Evolutionary conservation across 2,888 invertebrate genomes (phyloP), one percentile per base, ranked within the genome.

Genomic region (Mesorhabditis sp.): DNA sequence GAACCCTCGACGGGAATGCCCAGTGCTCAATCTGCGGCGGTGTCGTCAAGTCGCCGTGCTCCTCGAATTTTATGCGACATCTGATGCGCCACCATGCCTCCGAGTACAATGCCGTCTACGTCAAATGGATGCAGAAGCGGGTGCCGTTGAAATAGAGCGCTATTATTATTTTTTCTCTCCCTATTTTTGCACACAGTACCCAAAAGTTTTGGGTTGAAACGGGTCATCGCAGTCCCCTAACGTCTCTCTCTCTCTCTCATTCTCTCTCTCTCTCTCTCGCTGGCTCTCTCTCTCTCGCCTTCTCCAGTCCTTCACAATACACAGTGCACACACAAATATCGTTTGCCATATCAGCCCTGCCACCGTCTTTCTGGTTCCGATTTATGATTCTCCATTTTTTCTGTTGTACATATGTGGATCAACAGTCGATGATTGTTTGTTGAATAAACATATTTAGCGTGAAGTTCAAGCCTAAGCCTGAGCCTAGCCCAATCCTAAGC

Each of bases 51-150:
- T 72, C 72, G 15, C 80, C 80, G 6, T 80, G 80, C 66, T 80
- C 80, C 0, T 78, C 78, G 2, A 80, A 80, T 62, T 80, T 80
- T 63, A 80, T 80, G 80, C 71, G 80, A 4, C 80, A 80, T 70
- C 70, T 80, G 62, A 80, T 78, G 78, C 68, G 80, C n/a, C 80
- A 80, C 61, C 80, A 80, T 65, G 71, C 76, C 4, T 43, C 66
- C 28, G 76, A 80, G 62, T 80, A 80, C 69, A 76, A 80, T 67
- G 70, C 73, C 45, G 80, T 80, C 13, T 80, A 80, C 61, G 50
- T 76, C 64, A 78, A 80, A 69, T 80, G 80, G 80, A 67, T 76
- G 5, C 74, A 78, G 69, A 79, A 79, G 68, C 43, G 74, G 61
- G 72, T 69, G 4, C 69, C 71, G 15, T n/a, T 41, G 42, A 68